Percentiles rank a stretch among this genome's conserved stretches.
Conservation (phyloP, 2,888 invertebrate genomes). For the Sepioteuthis lessoniana region DNA sequence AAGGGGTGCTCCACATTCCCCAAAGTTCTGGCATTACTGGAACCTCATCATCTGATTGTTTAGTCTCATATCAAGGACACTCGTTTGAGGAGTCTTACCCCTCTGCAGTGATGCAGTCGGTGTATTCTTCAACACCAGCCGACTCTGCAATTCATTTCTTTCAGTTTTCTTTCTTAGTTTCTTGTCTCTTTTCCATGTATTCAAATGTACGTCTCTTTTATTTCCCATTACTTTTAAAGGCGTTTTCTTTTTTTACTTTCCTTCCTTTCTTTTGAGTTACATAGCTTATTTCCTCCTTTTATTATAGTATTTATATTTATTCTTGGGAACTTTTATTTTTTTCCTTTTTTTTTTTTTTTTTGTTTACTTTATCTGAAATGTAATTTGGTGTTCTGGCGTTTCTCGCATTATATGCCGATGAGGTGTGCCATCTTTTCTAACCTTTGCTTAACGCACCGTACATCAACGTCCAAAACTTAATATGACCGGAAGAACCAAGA, state of each 20-base stretch:
- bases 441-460: background rate
- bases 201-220: background rate
- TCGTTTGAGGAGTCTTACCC: too few species aligned
- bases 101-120: too few species aligned
- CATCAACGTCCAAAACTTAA: background rate
- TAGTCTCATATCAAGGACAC: too few species aligned
- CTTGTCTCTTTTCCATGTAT: background rate
- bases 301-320: too few species aligned
- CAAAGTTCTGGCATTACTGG: too few species aligned
- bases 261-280: background rate
- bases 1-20: too few species aligned
- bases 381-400: background rate
- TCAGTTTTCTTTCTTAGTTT: too few species aligned
- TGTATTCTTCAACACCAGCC: too few species aligned
- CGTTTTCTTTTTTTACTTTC: background rate
- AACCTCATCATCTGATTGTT: too few species aligned
- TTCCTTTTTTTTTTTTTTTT: background rate
- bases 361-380: background rate
- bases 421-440: background rate
- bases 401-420: slow-evolving; percentile 1
- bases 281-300: too few species aligned
- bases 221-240: too few species aligned
- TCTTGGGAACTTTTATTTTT: too few species aligned
- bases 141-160: background rate
- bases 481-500: background rate